A percentile compares a stretch with the other conserved stretches of the same genome.
phyloP scores from a whole-genome alignment of 2,888 invertebrate genomes.

The Sepioteuthis lessoniana region DNA sequence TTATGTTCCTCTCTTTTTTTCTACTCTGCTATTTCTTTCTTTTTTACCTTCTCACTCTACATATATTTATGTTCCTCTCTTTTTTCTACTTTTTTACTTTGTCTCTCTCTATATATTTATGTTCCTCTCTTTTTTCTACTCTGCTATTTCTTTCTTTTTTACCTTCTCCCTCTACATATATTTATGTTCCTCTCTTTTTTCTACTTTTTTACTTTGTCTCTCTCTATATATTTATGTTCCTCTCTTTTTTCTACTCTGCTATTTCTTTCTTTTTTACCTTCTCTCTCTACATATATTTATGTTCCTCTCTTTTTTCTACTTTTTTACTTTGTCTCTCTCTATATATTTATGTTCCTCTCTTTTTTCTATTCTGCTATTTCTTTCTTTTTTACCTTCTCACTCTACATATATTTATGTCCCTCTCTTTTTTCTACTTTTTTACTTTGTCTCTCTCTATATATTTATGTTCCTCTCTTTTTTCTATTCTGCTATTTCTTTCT shows the following conservation, averaged over 20 bases:
- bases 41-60: too few relatives aligned
- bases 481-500: not conserved
- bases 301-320: not conserved
- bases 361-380: not conserved
- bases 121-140: not conserved
- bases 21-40: too few relatives aligned
- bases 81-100: too few relatives aligned
- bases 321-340: not conserved
- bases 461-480: not conserved
- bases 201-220: not conserved
- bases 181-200: not conserved
- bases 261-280: not conserved
- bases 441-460: too few relatives aligned
- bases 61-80: too few relatives aligned
- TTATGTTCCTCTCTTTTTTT: too few relatives aligned
- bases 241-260: not conserved
- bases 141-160: not conserved
- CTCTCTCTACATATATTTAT: not conserved
- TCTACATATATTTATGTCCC: too few relatives aligned
- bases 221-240: not conserved
- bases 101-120: too few relatives aligned
- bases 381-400: not conserved
- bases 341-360: not conserved
- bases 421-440: too few relatives aligned
- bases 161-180: not conserved